phyloP scores from a whole-genome alignment of 2,888 invertebrate species.

The Metellina segmentata region DNA sequence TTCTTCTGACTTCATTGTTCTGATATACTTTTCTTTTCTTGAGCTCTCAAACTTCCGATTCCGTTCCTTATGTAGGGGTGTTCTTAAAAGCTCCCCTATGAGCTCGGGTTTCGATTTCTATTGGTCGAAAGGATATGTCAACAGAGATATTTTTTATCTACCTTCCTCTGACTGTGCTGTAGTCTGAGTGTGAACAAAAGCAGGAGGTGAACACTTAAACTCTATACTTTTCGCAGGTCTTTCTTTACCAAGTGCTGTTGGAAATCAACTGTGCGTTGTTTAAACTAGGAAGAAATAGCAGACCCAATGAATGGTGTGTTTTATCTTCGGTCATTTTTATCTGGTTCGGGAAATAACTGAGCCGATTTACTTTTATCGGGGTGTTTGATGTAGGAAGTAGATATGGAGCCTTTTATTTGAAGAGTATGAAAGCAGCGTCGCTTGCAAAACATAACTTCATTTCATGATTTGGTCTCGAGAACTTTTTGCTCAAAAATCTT shows the following conservation, averaged over 20 bases:
- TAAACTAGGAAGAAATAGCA: constrained; percentile 10
- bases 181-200: constrained; percentile 57
- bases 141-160: constrained; percentile 50
- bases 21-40: constrained; percentile 55
- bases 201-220: constrained; percentile 71
- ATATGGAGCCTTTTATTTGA: not conserved
- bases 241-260: constrained; percentile 33
- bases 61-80: constrained; percentile 55
- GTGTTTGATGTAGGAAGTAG: not conserved
- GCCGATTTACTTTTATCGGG: not conserved
- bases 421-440: not conserved
- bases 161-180: constrained; percentile 10
- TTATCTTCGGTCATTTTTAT: not conserved
- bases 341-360: not conserved
- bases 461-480: not conserved
- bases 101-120: constrained; percentile 67
- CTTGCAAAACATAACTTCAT: not conserved
- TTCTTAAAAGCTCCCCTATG: constrained; percentile 70
- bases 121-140: constrained; percentile 72
- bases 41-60: constrained; percentile 45
- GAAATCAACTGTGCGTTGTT: constrained; percentile 26
- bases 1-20: constrained; percentile 68
- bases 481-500: not conserved
- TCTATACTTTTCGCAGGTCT: constrained; percentile 33
- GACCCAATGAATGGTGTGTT: not conserved